Evolutionary conservation across 2,113 vertebrate genomes (phyloP).

Genomic region (Butorides virescens): DNA sequence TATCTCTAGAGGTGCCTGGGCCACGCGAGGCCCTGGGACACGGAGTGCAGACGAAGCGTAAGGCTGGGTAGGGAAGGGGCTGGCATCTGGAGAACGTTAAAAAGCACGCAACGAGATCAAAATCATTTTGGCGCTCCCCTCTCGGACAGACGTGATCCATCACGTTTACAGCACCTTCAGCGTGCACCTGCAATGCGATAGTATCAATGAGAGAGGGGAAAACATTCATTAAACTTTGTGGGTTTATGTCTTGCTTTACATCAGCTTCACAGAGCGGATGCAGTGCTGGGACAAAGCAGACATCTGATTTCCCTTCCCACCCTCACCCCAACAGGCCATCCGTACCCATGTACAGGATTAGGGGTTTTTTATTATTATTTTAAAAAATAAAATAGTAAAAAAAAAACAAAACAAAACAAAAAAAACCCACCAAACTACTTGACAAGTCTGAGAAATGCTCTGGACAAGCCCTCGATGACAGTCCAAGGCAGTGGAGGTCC

Average conservation of each 20-base stretch:
- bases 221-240: background rate
- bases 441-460: background rate
- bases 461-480: background rate
- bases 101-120: background rate
- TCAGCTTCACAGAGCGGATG: background rate
- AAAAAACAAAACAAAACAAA: too few species aligned
- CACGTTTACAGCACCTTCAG: background rate
- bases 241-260: background rate
- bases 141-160: background rate
- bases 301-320: background rate
- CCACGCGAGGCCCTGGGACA: accelerated
- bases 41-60: background rate
- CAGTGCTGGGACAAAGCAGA: background rate
- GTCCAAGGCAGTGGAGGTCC: background rate
- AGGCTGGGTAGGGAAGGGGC: background rate
- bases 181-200: background rate
- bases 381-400: background rate
- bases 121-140: background rate
- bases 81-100: background rate
- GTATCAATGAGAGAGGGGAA: background rate
- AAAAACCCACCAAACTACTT: too few species aligned
- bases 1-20: background rate
- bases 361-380: background rate
- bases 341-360: background rate
- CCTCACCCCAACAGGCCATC: background rate